phyloP scores from a whole-genome alignment of 2,888 invertebrate species.

The Hipparchia sbordonii region DNA sequence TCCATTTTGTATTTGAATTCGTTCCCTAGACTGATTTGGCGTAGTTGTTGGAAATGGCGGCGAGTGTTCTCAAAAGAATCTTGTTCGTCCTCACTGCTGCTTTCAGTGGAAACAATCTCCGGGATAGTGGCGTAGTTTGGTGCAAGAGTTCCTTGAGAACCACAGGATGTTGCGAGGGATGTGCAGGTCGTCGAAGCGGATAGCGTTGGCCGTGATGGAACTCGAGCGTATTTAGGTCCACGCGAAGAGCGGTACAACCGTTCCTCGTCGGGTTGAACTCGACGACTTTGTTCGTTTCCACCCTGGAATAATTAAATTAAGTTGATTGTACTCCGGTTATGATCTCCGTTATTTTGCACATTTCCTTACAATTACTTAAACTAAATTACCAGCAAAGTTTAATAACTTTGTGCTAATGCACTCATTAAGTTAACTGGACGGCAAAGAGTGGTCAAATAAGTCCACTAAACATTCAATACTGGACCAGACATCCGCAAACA shows the following conservation, averaged over 20 bases:
- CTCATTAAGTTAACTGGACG: slow-evolving; percentile 2
- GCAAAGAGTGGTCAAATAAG: slow-evolving; percentile 40
- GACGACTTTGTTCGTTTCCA: slow-evolving; percentile 71
- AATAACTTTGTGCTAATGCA: not conserved
- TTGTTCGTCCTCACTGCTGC: slow-evolving; percentile 79
- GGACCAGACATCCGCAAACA: slow-evolving; percentile 68
- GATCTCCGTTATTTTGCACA: not conserved
- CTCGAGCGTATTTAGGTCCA: slow-evolving; percentile 76
- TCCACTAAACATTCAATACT: slow-evolving; percentile 64
- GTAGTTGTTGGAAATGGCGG: slow-evolving; percentile 84
- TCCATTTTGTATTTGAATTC: slow-evolving; percentile 85
- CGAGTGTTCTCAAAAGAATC: slow-evolving; percentile 82
- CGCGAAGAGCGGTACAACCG: slow-evolving; percentile 65
- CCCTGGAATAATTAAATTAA: slow-evolving; percentile 53
- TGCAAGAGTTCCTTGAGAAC: slow-evolving; percentile 73
- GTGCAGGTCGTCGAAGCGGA: slow-evolving; percentile 85
- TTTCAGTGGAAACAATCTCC: slow-evolving; percentile 71
- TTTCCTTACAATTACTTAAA: slow-evolving; percentile 2
- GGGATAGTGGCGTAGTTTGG: slow-evolving; percentile 74
- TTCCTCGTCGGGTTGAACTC: slow-evolving; percentile 75
- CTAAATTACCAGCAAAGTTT: slow-evolving; percentile 20
- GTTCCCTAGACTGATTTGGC: slow-evolving; percentile 85
- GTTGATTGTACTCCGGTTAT: not conserved
- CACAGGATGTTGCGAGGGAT: slow-evolving; percentile 81
- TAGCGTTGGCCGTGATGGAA: slow-evolving; percentile 77